Percentiles rank a stretch among this genome's conserved stretches.
phyloP scores from a whole-genome alignment of 1,140 invertebrate species.

The Cyclina sinensis region DNA sequence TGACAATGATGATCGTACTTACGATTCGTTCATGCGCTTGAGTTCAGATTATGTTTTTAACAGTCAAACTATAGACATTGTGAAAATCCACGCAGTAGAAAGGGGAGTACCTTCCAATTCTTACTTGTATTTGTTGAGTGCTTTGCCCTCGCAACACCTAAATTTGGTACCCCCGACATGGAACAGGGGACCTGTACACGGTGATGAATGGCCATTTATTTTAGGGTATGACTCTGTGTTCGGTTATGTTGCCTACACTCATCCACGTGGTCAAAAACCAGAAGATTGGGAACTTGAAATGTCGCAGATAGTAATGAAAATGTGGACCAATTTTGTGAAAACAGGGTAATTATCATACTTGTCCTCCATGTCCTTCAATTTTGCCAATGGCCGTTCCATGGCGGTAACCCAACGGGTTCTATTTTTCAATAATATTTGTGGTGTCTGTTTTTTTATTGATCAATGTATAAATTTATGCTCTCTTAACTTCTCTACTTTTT shows the following conservation, averaged over 20 bases:
- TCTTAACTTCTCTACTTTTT: no score
- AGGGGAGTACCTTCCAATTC: neutral
- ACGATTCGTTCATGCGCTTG: neutral
- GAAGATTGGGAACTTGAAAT: constrained; percentile 15
- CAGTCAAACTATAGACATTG: constrained; percentile 1
- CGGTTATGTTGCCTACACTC: neutral
- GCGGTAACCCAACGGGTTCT: no score
- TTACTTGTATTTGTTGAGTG: constrained; percentile 9
- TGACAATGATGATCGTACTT: neutral
- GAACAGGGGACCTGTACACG: neutral
- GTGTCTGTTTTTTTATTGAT: no score
- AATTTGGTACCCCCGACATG: neutral
- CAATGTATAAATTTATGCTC: no score
- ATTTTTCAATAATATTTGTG: no score
- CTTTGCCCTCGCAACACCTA: neutral
- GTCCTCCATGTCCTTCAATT: no score
- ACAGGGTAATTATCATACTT: neutral
- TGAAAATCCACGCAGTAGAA: neutral
- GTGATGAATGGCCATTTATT: constrained; percentile 20
- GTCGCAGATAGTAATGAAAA: neutral
- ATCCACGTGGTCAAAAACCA: constrained; percentile 3
- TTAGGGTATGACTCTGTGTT: constrained; percentile 8
- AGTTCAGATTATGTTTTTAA: constrained; percentile 38
- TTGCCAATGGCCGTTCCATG: no score
- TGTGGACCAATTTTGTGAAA: constrained; percentile 38